Percentiles rank a stretch among this genome's conserved stretches.
These are phyloP conservation scores for Rhynchophorus ferrugineus DNA, from an alignment of 1,140 invertebrate species.

Conservation along the genomic window DNA sequence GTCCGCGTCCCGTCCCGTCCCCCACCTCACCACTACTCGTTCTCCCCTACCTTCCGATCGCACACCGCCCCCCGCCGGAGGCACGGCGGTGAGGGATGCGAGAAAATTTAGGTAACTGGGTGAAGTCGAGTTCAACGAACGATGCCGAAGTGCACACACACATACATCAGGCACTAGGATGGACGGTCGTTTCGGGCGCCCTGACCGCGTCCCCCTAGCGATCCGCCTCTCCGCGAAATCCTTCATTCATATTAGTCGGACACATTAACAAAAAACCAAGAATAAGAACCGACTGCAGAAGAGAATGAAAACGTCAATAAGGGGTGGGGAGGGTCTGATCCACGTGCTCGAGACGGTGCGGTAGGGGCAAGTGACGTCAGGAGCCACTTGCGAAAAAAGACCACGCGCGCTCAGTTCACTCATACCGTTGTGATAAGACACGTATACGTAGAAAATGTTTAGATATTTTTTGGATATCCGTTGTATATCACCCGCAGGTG, in stretches of 20 bases:
- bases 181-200: background rate
- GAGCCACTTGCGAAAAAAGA: background rate
- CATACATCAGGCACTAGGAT: too few relatives aligned
- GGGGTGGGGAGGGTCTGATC: too few relatives aligned
- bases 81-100: background rate
- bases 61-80: background rate
- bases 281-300: constrained; percentile 6
- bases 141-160: background rate
- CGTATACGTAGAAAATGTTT: too few relatives aligned
- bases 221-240: too few relatives aligned
- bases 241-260: background rate
- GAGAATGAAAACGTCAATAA: constrained; percentile 11
- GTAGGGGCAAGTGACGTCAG: constrained; percentile 5
- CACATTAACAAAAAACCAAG: constrained; percentile 1
- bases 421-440: too few relatives aligned
- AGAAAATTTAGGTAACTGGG: constrained; percentile 26
- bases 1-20: too few relatives aligned
- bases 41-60: background rate
- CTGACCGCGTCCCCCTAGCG: background rate
- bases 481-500: too few relatives aligned
- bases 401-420: background rate
- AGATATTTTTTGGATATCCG: too few relatives aligned
- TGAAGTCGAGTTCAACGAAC: constrained; percentile 22
- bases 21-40: too few relatives aligned
- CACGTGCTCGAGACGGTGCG: background rate